These are phyloP conservation scores for Phoenicopterus ruber DNA, from an alignment of 2,113 vertebrate genomes.

Conservation along the genomic window DNA sequence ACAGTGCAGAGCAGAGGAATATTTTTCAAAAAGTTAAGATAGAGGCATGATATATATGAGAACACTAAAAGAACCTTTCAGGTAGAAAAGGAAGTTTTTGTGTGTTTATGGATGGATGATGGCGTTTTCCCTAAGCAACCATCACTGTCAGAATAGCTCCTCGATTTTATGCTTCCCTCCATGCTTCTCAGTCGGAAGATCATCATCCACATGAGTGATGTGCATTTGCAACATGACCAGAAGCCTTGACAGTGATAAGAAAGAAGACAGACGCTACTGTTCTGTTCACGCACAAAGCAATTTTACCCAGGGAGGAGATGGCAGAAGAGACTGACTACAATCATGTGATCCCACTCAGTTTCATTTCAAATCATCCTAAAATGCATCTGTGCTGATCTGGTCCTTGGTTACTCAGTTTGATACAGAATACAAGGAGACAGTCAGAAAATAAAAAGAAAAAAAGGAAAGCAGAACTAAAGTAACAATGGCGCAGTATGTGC, in stretches of 20 bases:
- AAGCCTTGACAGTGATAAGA: constrained; percentile 25
- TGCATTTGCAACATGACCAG: neutral
- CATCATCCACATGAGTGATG: neutral
- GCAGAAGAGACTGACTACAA: neutral
- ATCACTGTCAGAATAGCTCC: neutral
- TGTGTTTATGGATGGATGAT: neutral
- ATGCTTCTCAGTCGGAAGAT: neutral
- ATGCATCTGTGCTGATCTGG: neutral
- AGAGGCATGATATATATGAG: neutral
- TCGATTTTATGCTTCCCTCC: neutral
- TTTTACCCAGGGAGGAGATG: neutral
- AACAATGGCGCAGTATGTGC: neutral
- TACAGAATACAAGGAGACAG: neutral
- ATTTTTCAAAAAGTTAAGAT: neutral
- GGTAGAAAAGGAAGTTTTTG: neutral
- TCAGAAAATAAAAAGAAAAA: neutral
- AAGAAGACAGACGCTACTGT: neutral
- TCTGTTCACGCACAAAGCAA: constrained; percentile 3
- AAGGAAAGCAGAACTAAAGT: neutral
- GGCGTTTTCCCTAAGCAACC: neutral
- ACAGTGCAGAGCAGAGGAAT: neutral
- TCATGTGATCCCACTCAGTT: neutral
- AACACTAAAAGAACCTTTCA: neutral
- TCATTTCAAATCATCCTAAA: constrained; percentile 23
- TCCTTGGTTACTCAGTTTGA: neutral